Base-by-base conservation (phyloP, 1,140 invertebrate species). In the Zaprionus kolodkinae region DNA sequence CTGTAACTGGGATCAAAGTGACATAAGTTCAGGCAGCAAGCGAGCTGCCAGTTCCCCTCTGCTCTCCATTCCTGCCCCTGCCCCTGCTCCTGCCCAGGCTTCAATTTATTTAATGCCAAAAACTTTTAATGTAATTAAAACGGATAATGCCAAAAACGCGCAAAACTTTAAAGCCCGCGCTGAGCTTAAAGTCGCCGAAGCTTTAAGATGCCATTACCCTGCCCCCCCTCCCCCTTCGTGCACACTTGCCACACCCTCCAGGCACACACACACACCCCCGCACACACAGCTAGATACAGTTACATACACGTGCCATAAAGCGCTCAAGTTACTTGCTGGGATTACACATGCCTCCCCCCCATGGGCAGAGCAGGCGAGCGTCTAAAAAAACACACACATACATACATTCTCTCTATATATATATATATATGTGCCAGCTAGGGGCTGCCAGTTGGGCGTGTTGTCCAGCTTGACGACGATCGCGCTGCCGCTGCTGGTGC, bases 81-180 rank as follows among this genome's bases (percentile, higher is more conserved):
- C 67, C 52, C 21, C 21, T 21, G 21, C 21, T 21, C 21, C 21
- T 21, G 60, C n/a, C n/a, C n/a, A n/a, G n/a, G n/a, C 79, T 77
- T 70, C 79, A 86, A 86, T 86, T 86, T 86, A 86, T 86, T 81
- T 86, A 76, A 87, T 83, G 84, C 83, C 76, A 54, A 80, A 72
- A 45, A 83, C 81, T 87, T 87, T 78, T 84, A 87, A 87, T 88
- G 84, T 88, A 87, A 87, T 87, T 87, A 87, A 87, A 87, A 78
- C 63, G 84, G 80, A 79, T 80, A 88, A 88, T 69, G 84, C 70
- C 77, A 66, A 72, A 84, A 88, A 79, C 70, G 84, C 87, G 80
- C 59, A 36, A 67, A 66, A 78, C 72, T 87, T 87, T 88, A 83
- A 87, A 79, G 59, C 55, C 21, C 45, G 36, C 9, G 55, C 27